These are phyloP conservation scores for Trididemnum nubilum DNA, from an alignment of 23 tunicate species.

Conservation along the genomic window DNA sequence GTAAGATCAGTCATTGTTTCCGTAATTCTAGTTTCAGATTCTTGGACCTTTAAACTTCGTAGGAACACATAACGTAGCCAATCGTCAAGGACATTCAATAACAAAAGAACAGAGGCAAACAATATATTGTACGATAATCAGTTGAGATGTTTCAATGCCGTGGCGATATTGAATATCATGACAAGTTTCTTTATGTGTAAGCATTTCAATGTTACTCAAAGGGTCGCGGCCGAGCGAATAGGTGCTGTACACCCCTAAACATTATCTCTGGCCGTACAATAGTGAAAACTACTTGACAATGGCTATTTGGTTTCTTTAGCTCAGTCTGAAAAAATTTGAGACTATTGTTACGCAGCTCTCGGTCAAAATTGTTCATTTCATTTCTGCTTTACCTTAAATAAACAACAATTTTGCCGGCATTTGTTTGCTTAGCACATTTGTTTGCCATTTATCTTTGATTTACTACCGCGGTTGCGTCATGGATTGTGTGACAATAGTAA, in stretches of 20 bases:
- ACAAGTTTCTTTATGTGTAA: background rate
- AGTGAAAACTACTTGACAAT: slow-evolving; percentile 1
- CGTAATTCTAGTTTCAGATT: too few relatives aligned
- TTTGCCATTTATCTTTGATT: background rate
- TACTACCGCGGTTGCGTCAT: background rate
- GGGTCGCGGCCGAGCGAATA: background rate
- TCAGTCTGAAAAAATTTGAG: background rate
- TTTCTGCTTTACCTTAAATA: background rate
- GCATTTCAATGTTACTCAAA: background rate
- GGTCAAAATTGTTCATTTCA: background rate
- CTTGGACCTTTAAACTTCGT: too few relatives aligned
- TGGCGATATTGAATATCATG: slow-evolving; percentile 1
- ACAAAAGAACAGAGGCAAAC: background rate
- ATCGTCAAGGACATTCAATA: slow-evolving; percentile 55
- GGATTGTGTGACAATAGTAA: too few relatives aligned
- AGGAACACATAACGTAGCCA: too few relatives aligned
- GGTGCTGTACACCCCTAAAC: background rate
- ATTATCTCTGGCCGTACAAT: background rate
- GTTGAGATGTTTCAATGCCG: background rate
- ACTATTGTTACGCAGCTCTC: background rate
- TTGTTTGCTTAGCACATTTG: slow-evolving; percentile 5
- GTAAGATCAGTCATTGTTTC: too few relatives aligned
- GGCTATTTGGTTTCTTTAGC: background rate
- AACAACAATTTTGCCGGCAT: background rate
- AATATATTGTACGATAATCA: background rate